Evolutionary conservation across 2,113 vertebrate species (phyloP).

Genomic region (Dryoscopus gambensis): DNA sequence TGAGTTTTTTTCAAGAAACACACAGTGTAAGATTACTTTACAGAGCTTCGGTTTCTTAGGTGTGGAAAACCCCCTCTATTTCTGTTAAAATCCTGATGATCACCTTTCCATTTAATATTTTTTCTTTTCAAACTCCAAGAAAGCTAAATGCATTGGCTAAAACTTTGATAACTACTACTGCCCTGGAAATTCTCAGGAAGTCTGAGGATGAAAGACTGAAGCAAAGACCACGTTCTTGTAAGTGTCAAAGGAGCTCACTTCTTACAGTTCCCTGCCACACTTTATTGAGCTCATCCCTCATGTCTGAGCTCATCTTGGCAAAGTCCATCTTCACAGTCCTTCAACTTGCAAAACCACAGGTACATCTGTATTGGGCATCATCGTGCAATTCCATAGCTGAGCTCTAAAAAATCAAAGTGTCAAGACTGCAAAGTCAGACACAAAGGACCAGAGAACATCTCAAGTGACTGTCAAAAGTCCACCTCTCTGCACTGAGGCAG

Average conservation of each 20-base stretch:
- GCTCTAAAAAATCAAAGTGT: neutral
- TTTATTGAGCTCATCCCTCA: neutral
- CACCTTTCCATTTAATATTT: neutral
- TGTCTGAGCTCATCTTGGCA: neutral
- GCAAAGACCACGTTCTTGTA: neutral
- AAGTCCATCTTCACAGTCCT: neutral
- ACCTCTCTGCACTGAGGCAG: neutral
- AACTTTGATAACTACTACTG: neutral
- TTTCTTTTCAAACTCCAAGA: neutral
- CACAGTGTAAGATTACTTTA: neutral
- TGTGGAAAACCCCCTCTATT: neutral
- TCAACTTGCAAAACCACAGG: neutral
- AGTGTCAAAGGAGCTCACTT: neutral
- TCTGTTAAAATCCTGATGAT: neutral
- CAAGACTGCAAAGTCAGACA: neutral
- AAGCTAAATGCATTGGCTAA: neutral
- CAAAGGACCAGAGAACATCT: neutral
- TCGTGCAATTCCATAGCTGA: neutral
- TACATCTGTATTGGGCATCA: neutral
- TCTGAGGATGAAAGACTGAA: neutral
- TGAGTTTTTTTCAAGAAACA: neutral
- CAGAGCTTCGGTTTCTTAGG: neutral
- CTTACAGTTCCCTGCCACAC: neutral
- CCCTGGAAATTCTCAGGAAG: neutral
- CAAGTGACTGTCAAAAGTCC: neutral